These are phyloP conservation scores for Anolis carolinensis DNA, from an alignment of 2,113 vertebrate genomes.

Conservation along the genomic window DNA sequence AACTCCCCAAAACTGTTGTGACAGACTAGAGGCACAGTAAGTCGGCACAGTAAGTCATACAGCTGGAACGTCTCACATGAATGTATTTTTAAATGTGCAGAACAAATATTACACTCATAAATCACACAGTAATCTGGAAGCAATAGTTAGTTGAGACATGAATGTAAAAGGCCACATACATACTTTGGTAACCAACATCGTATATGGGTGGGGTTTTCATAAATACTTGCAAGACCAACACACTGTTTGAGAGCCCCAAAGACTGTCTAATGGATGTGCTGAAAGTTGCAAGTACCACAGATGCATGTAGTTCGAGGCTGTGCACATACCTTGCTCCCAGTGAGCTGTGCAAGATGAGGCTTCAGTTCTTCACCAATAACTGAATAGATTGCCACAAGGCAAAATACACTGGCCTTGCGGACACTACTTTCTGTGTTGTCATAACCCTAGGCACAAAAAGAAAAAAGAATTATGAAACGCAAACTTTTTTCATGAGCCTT, in stretches of 20 bases:
- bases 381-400: conserved; percentile 94
- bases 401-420: conserved; percentile 96
- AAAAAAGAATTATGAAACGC: conserved; percentile 35
- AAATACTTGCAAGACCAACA: background rate
- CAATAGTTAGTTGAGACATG: background rate
- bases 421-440: conserved; percentile 97
- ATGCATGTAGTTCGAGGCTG: background rate
- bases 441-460: conserved; percentile 84
- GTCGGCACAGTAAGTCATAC: background rate
- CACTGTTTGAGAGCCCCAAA: background rate
- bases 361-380: conserved; percentile 97
- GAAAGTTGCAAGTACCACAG: background rate
- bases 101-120: background rate
- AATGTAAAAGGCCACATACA: background rate
- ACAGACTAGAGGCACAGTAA: background rate
- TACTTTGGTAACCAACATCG: background rate
- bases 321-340: conserved; percentile 90
- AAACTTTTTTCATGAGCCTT: conserved; percentile 9
- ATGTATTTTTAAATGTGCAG: background rate
- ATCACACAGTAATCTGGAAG: background rate
- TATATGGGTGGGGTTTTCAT: background rate
- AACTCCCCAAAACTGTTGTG: background rate
- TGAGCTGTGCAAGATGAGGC: conserved; percentile 93
- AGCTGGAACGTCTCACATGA: background rate
- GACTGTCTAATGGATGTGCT: background rate